These are phyloP conservation scores for Neosalanx taihuensis DNA, from an alignment of 2,797 vertebrate species.

Conservation along the genomic window DNA sequence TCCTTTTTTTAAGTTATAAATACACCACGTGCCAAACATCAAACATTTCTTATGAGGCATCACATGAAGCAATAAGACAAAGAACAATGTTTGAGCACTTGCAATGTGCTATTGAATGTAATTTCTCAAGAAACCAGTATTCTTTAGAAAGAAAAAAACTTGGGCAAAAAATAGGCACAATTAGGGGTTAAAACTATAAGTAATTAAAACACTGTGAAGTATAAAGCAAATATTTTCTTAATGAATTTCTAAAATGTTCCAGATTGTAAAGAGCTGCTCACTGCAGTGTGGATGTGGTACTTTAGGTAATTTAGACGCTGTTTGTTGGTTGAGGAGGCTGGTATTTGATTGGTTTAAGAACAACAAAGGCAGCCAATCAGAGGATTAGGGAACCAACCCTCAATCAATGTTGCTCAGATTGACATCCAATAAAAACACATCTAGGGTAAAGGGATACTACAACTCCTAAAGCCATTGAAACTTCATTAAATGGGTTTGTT, in stretches of 20 bases:
- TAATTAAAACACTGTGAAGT: conserved; percentile 66
- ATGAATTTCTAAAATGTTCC: conserved; percentile 37
- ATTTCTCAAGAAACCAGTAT: conserved; percentile 25
- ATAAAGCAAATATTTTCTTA: conserved; percentile 42
- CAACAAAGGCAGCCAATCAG: not conserved
- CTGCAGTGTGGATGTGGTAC: not conserved
- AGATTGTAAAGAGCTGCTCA: not conserved
- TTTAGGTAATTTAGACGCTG: not conserved
- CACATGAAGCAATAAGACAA: conserved; percentile 73
- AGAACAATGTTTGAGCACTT: conserved; percentile 27
- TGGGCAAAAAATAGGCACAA: conserved; percentile 24
- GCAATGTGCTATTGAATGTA: conserved; percentile 1
- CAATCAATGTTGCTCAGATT: not conserved
- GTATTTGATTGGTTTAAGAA: too few species aligned
- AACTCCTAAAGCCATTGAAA: not conserved
- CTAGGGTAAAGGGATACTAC: not conserved
- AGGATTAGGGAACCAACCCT: not conserved
- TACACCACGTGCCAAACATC: conserved; percentile 69
- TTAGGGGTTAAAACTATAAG: conserved; percentile 13
- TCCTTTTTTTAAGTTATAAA: conserved; percentile 47
- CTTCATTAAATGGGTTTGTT: too few species aligned
- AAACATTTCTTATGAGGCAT: conserved; percentile 52
- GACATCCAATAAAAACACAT: not conserved
- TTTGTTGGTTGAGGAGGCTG: not conserved
- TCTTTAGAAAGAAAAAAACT: not conserved